Evolutionary conservation across 1,140 invertebrate genomes (phyloP).

Genomic region (Gerris buenoi): DNA sequence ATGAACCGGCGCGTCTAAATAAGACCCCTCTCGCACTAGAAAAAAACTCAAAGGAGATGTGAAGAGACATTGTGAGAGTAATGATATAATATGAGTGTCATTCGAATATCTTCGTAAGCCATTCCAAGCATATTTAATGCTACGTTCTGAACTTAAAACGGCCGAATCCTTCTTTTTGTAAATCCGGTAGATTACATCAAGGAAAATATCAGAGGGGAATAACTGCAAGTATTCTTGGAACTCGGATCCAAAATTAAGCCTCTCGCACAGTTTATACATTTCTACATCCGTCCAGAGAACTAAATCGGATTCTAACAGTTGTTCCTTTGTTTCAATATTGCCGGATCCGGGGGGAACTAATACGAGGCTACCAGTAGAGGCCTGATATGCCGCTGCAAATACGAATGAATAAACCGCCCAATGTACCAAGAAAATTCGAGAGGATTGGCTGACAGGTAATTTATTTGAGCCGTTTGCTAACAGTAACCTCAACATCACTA

Average conservation of each 20-base stretch:
- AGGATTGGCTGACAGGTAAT: neutral
- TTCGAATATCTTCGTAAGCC: neutral
- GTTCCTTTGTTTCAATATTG: neutral
- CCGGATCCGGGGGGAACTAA: neutral
- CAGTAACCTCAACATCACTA: neutral
- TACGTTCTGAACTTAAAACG: neutral
- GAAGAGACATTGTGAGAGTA: neutral
- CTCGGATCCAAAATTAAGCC: neutral
- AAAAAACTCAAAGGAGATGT: neutral
- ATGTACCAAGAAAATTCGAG: neutral
- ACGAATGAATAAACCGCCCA: neutral
- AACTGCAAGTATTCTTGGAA: neutral
- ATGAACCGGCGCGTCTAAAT: neutral
- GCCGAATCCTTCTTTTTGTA: neutral
- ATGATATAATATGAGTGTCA: neutral
- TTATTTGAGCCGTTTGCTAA: neutral
- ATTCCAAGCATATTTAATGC: neutral
- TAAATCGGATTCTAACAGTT: neutral
- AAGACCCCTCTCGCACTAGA: neutral
- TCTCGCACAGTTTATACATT: neutral
- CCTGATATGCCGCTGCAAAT: neutral
- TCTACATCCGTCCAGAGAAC: neutral
- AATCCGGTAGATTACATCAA: neutral
- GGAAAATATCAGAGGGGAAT: neutral
- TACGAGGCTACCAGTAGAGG: neutral